These are phyloP conservation scores for Tetrapedia diversipes DNA, from an alignment of 2,888 invertebrate species.

Conservation along the genomic window DNA sequence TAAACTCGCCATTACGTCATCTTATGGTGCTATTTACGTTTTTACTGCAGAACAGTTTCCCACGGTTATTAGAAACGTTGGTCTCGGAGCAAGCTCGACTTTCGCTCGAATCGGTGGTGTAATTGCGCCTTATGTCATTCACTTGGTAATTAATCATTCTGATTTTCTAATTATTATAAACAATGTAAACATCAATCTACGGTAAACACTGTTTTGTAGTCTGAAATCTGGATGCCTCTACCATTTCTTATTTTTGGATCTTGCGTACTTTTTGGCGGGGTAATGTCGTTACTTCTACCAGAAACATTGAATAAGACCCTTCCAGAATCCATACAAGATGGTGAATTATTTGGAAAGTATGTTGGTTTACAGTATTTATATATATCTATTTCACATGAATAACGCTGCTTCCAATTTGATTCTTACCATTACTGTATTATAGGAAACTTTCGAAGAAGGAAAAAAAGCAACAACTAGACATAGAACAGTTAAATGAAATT, in stretches of 20 bases:
- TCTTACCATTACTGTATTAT: neutral
- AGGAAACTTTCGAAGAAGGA: constrained; percentile 69
- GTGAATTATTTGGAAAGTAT: constrained; percentile 86
- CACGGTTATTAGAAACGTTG: constrained; percentile 88
- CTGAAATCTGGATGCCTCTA: constrained; percentile 85
- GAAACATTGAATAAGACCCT: constrained; percentile 87
- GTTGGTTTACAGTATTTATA: neutral
- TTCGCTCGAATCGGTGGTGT: constrained; percentile 87
- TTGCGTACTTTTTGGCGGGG: constrained; percentile 85
- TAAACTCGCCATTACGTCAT: constrained; percentile 89
- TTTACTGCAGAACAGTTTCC: constrained; percentile 91
- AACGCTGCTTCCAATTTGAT: neutral
- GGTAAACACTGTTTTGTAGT: constrained; percentile 77
- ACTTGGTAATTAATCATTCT: constrained; percentile 82
- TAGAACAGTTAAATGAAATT: constrained; percentile 73
- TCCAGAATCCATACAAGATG: constrained; percentile 88
- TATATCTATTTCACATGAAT: neutral
- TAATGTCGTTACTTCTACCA: constrained; percentile 85
- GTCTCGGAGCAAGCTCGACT: constrained; percentile 86
- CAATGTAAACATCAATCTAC: neutral
- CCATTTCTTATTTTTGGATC: constrained; percentile 86
- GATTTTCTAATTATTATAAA: neutral
- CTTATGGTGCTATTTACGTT: constrained; percentile 89
- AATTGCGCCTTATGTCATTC: constrained; percentile 86
- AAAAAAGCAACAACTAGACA: constrained; percentile 72